Evolutionary conservation across 2,888 invertebrate species (phyloP).

Genomic region (Galeopsomyia nigrocyanea): DNA sequence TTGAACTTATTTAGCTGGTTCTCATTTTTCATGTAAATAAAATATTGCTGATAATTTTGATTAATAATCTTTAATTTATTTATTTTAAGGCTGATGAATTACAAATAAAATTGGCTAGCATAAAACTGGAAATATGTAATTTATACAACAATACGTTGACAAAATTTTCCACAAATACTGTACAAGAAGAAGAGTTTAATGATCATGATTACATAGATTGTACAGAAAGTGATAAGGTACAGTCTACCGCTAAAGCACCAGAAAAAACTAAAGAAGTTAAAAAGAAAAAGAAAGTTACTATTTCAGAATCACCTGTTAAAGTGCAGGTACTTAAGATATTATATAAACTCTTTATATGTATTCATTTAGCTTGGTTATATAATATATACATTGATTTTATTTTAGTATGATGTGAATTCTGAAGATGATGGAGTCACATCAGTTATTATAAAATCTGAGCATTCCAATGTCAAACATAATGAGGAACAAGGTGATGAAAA

Average conservation of each 20-base stretch:
- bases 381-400: not conserved
- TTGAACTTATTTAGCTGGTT: not conserved
- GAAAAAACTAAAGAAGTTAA: conserved; percentile 33
- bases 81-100: conserved; percentile 71
- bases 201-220: conserved; percentile 65
- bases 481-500: conserved; percentile 21
- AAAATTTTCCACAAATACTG: conserved; percentile 18
- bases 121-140: conserved; percentile 71
- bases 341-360: conserved; percentile 3
- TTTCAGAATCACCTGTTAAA: conserved; percentile 14
- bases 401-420: conserved; percentile 13
- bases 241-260: not conserved
- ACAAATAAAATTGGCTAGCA: conserved; percentile 70
- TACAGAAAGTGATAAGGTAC: conserved; percentile 30
- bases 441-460: not conserved
- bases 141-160: conserved; percentile 69
- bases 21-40: conserved; percentile 14
- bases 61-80: conserved; percentile 1
- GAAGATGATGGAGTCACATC: not conserved
- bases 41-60: conserved; percentile 8
- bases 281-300: conserved; percentile 14
- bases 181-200: conserved; percentile 60
- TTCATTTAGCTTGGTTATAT: conserved; percentile 1
- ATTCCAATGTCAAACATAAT: conserved; percentile 12
- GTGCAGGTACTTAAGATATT: conserved; percentile 17